Evolutionary conservation across 2,113 vertebrate genomes (phyloP).

Genomic region (Galbula dea): DNA sequence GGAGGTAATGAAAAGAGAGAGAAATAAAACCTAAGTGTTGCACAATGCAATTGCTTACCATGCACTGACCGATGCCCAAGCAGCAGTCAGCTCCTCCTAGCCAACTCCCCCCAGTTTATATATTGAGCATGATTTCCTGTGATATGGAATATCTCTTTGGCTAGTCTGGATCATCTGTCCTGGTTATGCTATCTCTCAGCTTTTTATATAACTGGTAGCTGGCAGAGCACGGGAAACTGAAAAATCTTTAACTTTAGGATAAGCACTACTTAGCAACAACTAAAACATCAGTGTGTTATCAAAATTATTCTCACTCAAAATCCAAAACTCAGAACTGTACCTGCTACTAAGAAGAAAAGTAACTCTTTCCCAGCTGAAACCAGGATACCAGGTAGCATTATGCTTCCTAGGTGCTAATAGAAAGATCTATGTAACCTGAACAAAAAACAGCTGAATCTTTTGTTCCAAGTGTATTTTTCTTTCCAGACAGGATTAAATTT

Average conservation of each 20-base stretch:
- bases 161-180: too few relatives aligned
- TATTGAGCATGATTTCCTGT: too few relatives aligned
- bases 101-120: neutral
- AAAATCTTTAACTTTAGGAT: too few relatives aligned
- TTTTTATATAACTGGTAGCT: too few relatives aligned
- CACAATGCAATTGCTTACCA: neutral
- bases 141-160: too few relatives aligned
- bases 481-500: neutral
- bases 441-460: neutral
- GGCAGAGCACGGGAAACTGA: too few relatives aligned
- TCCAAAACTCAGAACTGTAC: neutral
- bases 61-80: neutral
- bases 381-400: neutral
- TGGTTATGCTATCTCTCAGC: too few relatives aligned
- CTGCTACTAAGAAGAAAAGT: neutral
- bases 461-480: neutral
- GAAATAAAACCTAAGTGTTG: neutral
- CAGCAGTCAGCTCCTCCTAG: neutral
- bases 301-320: neutral
- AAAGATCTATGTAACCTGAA: neutral
- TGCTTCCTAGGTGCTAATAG: neutral
- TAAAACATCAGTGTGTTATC: neutral
- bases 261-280: neutral
- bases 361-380: neutral
- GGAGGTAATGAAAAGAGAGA: neutral